phyloP scores from a whole-genome alignment of 53 echinoderm and acorn worm species.

The Apostichopus leukothele region DNA sequence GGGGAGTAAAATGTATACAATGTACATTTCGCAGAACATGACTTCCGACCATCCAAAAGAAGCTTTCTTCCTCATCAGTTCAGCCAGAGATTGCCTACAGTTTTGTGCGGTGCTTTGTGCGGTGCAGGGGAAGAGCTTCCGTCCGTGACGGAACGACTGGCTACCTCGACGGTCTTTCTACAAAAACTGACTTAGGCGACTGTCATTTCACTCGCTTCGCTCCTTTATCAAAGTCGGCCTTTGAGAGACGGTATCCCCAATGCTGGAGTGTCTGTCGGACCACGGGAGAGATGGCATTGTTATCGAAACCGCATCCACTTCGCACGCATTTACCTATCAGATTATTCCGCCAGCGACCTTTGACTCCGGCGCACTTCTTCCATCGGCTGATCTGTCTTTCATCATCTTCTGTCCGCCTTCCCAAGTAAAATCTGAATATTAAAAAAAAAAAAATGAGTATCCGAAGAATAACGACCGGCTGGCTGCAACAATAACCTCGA shows the following conservation, averaged over 20 bases:
- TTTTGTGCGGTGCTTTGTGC: no score
- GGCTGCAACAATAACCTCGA: no score
- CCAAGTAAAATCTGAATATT: slow-evolving; percentile 86
- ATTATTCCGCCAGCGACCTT: slow-evolving; percentile 95
- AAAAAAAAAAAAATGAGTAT: neutral
- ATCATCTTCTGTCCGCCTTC: slow-evolving; percentile 81
- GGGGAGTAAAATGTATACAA: no score
- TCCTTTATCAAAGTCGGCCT: slow-evolving; percentile 76
- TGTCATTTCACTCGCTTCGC: slow-evolving; percentile 69
- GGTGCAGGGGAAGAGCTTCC: neutral
- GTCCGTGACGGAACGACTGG: neutral
- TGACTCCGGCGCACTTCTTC: slow-evolving; percentile 79
- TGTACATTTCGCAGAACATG: no score
- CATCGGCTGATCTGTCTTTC: slow-evolving; percentile 82
- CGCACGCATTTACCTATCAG: slow-evolving; percentile 83
- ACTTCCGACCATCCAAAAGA: no score
- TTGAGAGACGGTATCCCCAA: slow-evolving; percentile 78
- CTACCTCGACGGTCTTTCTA: neutral
- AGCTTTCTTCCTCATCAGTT: no score
- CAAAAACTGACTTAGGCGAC: neutral
- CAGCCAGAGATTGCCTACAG: no score
- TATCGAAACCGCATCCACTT: slow-evolving; percentile 83
- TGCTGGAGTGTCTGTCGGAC: slow-evolving; percentile 91
- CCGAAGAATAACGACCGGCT: no score
- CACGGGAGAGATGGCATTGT: slow-evolving; percentile 80